Conservation (phyloP, 2,888 invertebrate genomes). For the Stegana nigrithorax region DNA sequence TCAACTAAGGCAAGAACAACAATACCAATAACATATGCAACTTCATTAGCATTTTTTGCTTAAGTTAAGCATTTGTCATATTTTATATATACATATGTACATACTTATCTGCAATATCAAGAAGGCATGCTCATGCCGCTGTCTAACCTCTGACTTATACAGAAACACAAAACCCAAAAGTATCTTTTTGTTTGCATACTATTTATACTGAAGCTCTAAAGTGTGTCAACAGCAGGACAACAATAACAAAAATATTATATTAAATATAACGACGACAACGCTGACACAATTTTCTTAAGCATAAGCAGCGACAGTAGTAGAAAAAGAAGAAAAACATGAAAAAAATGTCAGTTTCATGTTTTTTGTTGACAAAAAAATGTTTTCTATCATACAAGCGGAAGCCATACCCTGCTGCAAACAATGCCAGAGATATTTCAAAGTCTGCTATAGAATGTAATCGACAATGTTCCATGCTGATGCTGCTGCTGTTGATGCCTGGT, state of each 20-base stretch:
- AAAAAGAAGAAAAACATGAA: no score
- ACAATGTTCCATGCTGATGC: no score
- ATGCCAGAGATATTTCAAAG: no score
- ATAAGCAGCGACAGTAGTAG: no score
- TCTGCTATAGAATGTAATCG: no score
- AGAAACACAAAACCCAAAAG: not conserved
- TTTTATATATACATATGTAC: no score
- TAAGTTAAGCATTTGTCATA: no score
- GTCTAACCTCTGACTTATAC: not conserved
- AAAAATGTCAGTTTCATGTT: no score
- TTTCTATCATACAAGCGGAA: not conserved
- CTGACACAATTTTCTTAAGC: constrained; percentile 10
- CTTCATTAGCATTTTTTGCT: constrained; percentile 10
- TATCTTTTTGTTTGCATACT: not conserved
- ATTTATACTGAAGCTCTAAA: not conserved
- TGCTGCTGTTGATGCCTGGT: no score
- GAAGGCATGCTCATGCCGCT: not conserved
- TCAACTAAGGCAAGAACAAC: not conserved
- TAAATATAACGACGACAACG: not conserved
- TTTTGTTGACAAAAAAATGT: no score
- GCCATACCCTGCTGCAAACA: constrained; percentile 8
- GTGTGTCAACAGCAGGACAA: not conserved
- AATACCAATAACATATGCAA: not conserved
- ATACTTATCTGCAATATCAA: not conserved
- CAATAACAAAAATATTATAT: not conserved